Evolutionary conservation across 2,113 vertebrate species (phyloP).

Genomic region (Eclectus roratus): DNA sequence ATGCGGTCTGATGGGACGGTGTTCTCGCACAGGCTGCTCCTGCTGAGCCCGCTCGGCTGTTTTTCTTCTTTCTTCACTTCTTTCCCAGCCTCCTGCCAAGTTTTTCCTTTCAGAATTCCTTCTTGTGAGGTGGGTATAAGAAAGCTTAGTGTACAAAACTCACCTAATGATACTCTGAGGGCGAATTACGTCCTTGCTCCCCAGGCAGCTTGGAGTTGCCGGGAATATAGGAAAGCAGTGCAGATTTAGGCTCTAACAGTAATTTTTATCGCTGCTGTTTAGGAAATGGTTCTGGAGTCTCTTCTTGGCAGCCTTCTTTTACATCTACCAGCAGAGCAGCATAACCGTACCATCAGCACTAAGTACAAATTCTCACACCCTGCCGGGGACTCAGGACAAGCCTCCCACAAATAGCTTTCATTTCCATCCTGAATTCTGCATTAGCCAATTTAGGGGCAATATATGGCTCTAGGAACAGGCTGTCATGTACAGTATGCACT

Average conservation of each 20-base stretch:
- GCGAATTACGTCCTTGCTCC: neutral
- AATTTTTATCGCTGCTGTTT: slow-evolving; percentile 39
- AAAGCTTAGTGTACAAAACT: slow-evolving; percentile 9
- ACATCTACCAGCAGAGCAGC: slow-evolving; percentile 30
- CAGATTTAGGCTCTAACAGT: neutral
- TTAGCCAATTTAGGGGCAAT: slow-evolving; percentile 48
- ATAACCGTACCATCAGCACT: slow-evolving; percentile 1
- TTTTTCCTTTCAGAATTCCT: neutral
- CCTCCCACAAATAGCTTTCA: slow-evolving; percentile 46
- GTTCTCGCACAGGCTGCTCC: neutral
- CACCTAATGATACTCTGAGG: slow-evolving; percentile 18
- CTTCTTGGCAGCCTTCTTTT: slow-evolving; percentile 30
- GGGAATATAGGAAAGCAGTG: slow-evolving; percentile 10
- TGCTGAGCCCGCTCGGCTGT: neutral
- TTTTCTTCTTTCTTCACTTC: slow-evolving; percentile 5
- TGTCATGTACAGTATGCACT: slow-evolving; percentile 55
- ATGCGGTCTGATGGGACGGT: rapidly evolving
- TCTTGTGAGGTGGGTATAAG: slow-evolving; percentile 23
- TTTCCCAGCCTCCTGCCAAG: neutral
- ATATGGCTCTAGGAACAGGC: slow-evolving; percentile 50
- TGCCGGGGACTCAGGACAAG: slow-evolving; percentile 27
- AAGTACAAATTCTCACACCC: slow-evolving; percentile 42
- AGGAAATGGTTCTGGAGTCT: slow-evolving; percentile 38
- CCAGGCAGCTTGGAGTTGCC: neutral
- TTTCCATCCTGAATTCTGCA: slow-evolving; percentile 48